phyloP scores from a whole-genome alignment of 1,140 invertebrate genomes.

The Cherax quadricarinatus region DNA sequence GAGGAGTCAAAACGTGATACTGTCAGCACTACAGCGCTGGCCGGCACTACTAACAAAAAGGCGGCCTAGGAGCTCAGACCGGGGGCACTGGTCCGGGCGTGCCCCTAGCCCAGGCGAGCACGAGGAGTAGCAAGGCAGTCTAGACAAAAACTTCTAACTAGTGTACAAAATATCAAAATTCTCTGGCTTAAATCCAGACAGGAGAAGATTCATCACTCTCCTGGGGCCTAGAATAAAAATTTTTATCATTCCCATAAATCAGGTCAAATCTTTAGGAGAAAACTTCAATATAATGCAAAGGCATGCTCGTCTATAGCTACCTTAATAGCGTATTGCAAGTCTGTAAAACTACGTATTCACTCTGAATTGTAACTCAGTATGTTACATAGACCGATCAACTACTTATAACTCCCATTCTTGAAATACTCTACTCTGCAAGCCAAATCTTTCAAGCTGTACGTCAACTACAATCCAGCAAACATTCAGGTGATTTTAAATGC shows the following conservation, averaged over 20 bases:
- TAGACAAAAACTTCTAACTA: conserved; percentile 61
- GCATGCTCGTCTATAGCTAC: conserved; percentile 60
- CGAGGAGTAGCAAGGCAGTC: conserved; percentile 40
- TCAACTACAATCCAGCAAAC: conserved; percentile 48
- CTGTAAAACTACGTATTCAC: conserved; percentile 45
- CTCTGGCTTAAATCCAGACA: conserved; percentile 51
- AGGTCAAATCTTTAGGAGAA: conserved; percentile 56
- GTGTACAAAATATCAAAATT: conserved; percentile 67
- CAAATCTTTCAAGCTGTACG: conserved; percentile 41
- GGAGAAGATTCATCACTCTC: conserved; percentile 62
- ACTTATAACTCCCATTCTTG: conserved; percentile 42
- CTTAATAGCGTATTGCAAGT: conserved; percentile 40
- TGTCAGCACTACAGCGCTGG: conserved; percentile 69
- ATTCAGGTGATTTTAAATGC: conserved; percentile 8
- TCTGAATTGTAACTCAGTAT: background rate
- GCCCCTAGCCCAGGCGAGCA: conserved; percentile 22
- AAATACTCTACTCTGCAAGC: conserved; percentile 67
- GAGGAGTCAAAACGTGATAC: conserved; percentile 72
- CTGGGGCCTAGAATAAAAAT: conserved; percentile 66
- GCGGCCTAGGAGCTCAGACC: conserved; percentile 32
- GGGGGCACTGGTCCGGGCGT: conserved; percentile 50
- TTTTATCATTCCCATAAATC: conserved; percentile 64
- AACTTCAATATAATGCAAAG: conserved; percentile 41
- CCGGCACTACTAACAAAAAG: conserved; percentile 60
- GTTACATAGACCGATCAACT: background rate